phyloP scores from a whole-genome alignment of 92 coral and sea anemone genomes.

The Umimayanthus kanabou region DNA sequence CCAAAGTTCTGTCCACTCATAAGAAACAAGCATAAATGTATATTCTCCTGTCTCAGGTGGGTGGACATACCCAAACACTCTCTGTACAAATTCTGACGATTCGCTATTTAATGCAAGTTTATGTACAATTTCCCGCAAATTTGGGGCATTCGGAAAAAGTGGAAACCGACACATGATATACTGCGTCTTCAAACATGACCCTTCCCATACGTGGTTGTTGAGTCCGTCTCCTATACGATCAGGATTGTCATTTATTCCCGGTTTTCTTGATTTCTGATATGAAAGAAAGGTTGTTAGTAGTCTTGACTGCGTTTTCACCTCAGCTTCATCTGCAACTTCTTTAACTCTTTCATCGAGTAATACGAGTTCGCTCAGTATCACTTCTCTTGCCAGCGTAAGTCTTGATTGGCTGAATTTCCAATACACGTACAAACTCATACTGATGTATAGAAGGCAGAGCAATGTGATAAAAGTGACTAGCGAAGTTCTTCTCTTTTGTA shows the following conservation, averaged over 20 bases:
- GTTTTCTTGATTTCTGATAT: background rate
- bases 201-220: background rate
- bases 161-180: background rate
- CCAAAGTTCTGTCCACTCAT: constrained; percentile 9
- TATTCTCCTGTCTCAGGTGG: background rate
- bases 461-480: background rate
- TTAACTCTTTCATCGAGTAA: background rate
- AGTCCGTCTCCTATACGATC: background rate
- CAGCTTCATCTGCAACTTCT: background rate
- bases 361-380: background rate
- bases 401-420: background rate
- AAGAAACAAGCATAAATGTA: background rate
- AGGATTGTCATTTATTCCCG: background rate
- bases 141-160: background rate
- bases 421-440: background rate
- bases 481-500: background rate
- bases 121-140: background rate
- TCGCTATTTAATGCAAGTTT: background rate
- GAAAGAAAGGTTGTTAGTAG: background rate
- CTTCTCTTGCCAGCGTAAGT: background rate
- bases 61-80: constrained; percentile 4
- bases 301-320: background rate
- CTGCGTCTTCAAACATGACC: background rate
- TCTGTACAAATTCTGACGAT: background rate
- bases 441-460: background rate